Base-by-base conservation (phyloP, 2,888 invertebrate genomes). In the Sylvicola fuscatus region DNA sequence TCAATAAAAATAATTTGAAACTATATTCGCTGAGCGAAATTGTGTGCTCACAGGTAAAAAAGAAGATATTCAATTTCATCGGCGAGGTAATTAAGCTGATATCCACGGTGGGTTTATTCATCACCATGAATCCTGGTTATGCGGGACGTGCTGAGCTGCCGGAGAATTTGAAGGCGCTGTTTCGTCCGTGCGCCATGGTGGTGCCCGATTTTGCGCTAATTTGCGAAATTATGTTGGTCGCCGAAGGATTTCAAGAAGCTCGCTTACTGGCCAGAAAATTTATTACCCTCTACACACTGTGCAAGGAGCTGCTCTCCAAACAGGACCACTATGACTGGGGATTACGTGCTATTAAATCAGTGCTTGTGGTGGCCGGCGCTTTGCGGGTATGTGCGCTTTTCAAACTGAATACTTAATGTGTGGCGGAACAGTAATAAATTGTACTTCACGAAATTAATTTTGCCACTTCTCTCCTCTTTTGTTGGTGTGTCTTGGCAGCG, bases 311-410 rank as follows among this genome's bases (percentile, higher is more conserved):
- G 44, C 62, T 93, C 3, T 92, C 90, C 32, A 90, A 90, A 53
- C 84, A 90, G 57, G 92, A 93, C 54, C 93, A 93, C 56, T 93
- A 93, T 51, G 93, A 93, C 65, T 89, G 92, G 92, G 93, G 93
- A 27, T 63, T 93, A 36, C 62, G 93, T 45, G 93, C 93, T 36
- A 92, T 93, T 46, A 93, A 93, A 55, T 92, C 92, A 36, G 90
- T 93, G 32, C 62, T 93, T 35, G 92, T 93, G 2, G 90, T 93
- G 8, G 92, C 92, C 43, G 92, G 90, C 31, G 75, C 89, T 27
- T 61, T 92, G 36, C 89, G 89, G 68, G 80, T 71, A 54, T 49
- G 56, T 46, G 32, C 16, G 16, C 14, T 15, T 29, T 29, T 7
- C 21, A 21, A 21, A 12, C 15, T 40, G 1, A 13, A 16, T 14